Evolutionary conservation across 1,140 invertebrate genomes (phyloP).

Genomic region (Diplogasteroides magnus): DNA sequence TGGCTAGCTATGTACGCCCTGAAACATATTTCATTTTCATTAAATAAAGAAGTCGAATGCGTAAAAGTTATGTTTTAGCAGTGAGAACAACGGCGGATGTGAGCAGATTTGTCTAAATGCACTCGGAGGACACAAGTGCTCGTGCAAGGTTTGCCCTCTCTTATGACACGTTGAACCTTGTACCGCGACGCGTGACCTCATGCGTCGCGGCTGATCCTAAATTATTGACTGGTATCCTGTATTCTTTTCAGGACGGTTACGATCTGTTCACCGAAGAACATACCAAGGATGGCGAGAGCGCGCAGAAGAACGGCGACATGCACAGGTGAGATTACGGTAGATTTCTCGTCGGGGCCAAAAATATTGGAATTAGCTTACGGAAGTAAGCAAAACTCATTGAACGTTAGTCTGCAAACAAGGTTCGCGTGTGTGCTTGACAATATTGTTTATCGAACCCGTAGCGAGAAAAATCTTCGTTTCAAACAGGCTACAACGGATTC

Average conservation of each 20-base stretch:
- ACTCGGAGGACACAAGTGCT: slow-evolving; percentile 73
- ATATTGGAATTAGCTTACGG: background rate
- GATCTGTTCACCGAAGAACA: slow-evolving; percentile 77
- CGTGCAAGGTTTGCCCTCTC: slow-evolving; percentile 61
- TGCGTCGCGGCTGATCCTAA: background rate
- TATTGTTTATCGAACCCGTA: background rate
- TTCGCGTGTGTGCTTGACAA: no score
- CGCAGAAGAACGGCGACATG: slow-evolving; percentile 75
- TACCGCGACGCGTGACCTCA: no score
- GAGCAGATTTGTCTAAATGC: slow-evolving; percentile 63
- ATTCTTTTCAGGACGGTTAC: slow-evolving; percentile 66
- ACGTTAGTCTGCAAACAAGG: no score
- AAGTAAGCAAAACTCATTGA: no score
- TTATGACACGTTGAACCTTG: background rate
- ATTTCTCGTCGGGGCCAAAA: no score
- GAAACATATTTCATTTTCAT: no score
- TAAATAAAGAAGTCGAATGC: no score
- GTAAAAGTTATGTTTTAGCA: background rate
- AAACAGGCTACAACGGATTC: no score
- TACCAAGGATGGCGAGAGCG: slow-evolving; percentile 76
- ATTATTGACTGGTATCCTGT: background rate
- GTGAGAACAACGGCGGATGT: slow-evolving; percentile 79
- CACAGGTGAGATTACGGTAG: slow-evolving; percentile 78
- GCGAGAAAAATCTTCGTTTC: no score
- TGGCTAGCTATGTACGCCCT: background rate